Evolutionary conservation across 2,113 vertebrate species (phyloP).

Genomic region (Coracopsis vasa): DNA sequence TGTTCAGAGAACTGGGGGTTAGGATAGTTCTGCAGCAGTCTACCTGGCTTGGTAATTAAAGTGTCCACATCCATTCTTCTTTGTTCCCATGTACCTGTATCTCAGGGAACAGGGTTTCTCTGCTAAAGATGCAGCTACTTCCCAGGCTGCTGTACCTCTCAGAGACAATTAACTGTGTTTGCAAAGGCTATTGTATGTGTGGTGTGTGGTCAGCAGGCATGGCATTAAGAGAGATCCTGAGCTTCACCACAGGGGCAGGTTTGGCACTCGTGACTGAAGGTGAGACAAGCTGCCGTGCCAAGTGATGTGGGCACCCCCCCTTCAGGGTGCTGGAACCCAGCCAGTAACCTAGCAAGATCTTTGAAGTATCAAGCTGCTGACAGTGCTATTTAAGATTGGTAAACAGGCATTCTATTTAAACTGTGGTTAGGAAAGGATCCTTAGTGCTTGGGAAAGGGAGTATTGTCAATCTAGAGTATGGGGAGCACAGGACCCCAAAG

Average conservation of each 20-base stretch:
- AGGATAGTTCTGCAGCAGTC: not conserved
- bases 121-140: not conserved
- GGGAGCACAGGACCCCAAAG: not conserved
- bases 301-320: not conserved
- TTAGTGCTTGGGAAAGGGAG: not conserved
- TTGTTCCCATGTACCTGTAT: not conserved
- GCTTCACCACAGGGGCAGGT: not conserved
- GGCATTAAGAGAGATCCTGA: not conserved
- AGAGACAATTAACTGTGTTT: not conserved
- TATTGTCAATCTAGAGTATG: not conserved
- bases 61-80: not conserved
- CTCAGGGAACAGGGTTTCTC: not conserved
- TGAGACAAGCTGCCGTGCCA: not conserved
- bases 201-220: not conserved
- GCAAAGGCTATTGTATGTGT: not conserved
- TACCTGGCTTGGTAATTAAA: not conserved
- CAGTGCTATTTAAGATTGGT: not conserved
- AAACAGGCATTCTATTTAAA: slow-evolving; percentile 4
- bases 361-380: slow-evolving; percentile 49
- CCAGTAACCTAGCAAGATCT: not conserved
- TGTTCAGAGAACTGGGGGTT: not conserved
- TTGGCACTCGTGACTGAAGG: not conserved
- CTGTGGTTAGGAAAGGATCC: not conserved
- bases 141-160: not conserved
- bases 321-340: not conserved